phyloP scores from a whole-genome alignment of 2,797 vertebrate genomes.

The Hyperoplus immaculatus region DNA sequence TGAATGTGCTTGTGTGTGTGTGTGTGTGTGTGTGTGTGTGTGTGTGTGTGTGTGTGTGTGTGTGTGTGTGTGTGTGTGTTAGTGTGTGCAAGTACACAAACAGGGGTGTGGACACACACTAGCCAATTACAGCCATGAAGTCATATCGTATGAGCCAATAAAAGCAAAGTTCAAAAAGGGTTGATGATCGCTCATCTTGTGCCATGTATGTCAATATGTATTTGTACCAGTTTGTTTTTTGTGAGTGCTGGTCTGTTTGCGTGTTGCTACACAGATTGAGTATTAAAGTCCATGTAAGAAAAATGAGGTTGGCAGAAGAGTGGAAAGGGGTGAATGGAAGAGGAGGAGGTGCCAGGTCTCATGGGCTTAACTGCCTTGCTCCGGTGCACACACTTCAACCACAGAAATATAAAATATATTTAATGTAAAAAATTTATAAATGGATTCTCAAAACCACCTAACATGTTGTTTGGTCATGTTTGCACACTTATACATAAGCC shows the following conservation, averaged over 20 bases:
- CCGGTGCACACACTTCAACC: constrained; percentile 19
- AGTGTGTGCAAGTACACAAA: constrained; percentile 39
- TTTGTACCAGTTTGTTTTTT: constrained; percentile 18
- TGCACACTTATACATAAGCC: constrained; percentile 34
- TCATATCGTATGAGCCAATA: constrained; percentile 62
- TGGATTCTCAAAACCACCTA: constrained; percentile 24
- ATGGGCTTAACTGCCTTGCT: constrained; percentile 35
- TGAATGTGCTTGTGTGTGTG: constrained; percentile 48
- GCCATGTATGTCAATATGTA: constrained; percentile 58
- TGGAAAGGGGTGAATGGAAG: constrained; percentile 23
- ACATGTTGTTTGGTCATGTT: constrained; percentile 41
- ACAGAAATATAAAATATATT: constrained; percentile 29
- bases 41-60: constrained; percentile 35
- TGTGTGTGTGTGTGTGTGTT: constrained; percentile 8
- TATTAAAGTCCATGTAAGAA: constrained; percentile 44
- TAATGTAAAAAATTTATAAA: background rate
- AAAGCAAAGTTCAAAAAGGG: constrained; percentile 57
- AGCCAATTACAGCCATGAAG: constrained; percentile 64
- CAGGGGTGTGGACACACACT: constrained; percentile 64
- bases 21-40: constrained; percentile 25
- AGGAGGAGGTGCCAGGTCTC: constrained; percentile 39
- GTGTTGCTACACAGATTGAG: constrained; percentile 50
- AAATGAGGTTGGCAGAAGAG: constrained; percentile 23
- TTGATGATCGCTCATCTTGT: constrained; percentile 56
- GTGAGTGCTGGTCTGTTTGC: constrained; percentile 20